Evolutionary conservation across 2,797 vertebrate species (phyloP).

Genomic region (Percopsis omiscomaycus): DNA sequence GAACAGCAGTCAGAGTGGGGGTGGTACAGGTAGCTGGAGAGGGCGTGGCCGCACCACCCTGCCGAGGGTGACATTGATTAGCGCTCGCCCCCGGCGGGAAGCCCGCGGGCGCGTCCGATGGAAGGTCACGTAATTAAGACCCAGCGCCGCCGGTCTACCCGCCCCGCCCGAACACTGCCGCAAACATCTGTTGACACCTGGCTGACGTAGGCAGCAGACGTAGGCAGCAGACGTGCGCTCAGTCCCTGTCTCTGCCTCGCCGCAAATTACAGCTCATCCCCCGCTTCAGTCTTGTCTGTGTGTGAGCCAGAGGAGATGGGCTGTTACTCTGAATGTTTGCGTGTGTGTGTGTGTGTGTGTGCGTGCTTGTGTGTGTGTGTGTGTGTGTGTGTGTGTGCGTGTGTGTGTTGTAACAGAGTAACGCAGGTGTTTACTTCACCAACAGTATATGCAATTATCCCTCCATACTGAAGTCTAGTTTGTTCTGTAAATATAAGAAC

Average conservation of each 20-base stretch:
- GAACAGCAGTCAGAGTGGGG: no score
- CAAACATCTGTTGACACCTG: not conserved
- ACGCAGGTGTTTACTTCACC: no score
- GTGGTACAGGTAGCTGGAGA: constrained; percentile 8
- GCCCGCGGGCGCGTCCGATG: constrained; percentile 40
- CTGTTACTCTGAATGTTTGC: not conserved
- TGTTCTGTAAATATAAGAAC: no score
- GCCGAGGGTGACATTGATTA: constrained; percentile 68
- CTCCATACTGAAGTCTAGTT: no score
- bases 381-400: constrained; percentile 13
- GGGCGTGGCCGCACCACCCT: constrained; percentile 63
- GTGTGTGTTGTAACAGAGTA: constrained; percentile 27
- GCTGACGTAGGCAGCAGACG: constrained; percentile 27
- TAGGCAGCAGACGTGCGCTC: constrained; percentile 13
- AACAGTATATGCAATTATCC: not conserved
- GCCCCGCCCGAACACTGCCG: constrained; percentile 35
- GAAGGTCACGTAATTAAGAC: constrained; percentile 75
- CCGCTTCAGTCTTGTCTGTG: not conserved
- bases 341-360: not conserved
- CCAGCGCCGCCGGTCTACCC: constrained; percentile 49
- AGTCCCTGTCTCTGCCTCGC: constrained; percentile 1
- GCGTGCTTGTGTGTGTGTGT: constrained; percentile 1
- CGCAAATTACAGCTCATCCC: not conserved
- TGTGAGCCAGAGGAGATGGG: constrained; percentile 15
- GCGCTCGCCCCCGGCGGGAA: constrained; percentile 50